A percentile compares a stretch with the other conserved stretches of the same genome.
phyloP scores from a whole-genome alignment of 2,113 vertebrate species.

The Bos javanicus region DNA sequence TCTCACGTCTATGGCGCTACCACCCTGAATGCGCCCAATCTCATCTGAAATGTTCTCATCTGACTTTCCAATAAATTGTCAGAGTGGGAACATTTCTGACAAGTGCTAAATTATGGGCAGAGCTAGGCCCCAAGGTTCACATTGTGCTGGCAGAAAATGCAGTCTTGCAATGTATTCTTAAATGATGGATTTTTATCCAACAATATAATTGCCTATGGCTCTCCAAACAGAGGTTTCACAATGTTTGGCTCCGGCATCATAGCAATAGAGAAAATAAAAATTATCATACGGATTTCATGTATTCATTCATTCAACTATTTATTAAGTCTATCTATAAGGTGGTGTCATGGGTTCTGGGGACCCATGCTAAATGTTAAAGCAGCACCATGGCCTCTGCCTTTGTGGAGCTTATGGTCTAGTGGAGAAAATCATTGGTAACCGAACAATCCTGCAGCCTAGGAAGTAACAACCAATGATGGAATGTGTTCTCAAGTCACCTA shows the following conservation, averaged over 20 bases:
- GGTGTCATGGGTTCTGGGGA: background rate
- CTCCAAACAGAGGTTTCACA: background rate
- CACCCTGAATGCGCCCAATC: background rate
- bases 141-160: background rate
- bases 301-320: background rate
- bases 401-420: background rate
- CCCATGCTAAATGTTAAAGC: background rate
- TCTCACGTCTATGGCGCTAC: background rate
- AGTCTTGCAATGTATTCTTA: background rate
- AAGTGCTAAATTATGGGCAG: background rate
- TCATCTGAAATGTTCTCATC: background rate
- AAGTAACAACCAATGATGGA: rapidly evolving
- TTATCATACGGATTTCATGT: background rate
- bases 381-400: background rate
- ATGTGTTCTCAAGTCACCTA: background rate
- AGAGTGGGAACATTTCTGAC: background rate
- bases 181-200: background rate
- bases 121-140: background rate
- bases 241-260: background rate
- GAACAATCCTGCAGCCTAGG: background rate
- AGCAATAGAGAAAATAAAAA: background rate
- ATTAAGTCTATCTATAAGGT: background rate
- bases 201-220: background rate
- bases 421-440: no score
- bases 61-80: background rate